Percentiles rank a stretch among this genome's conserved stretches.
Evolutionary conservation across 2,113 vertebrate genomes (phyloP).

Genomic region (Diphyllodes magnificus): DNA sequence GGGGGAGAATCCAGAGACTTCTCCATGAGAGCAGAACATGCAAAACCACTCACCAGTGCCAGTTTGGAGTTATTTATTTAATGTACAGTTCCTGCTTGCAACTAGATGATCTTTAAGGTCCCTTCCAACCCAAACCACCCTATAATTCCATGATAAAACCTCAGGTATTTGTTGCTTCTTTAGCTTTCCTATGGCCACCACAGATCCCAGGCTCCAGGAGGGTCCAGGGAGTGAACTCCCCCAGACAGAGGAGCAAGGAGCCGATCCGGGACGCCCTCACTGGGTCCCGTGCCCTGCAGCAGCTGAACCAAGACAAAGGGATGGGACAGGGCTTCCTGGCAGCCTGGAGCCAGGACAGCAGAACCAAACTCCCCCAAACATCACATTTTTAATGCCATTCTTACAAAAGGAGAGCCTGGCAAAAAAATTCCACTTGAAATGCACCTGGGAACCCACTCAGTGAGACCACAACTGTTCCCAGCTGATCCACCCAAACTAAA

Average conservation of each 20-base stretch:
- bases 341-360: not conserved
- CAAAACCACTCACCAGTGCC: accelerated
- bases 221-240: accelerated
- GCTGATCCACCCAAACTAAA: not conserved
- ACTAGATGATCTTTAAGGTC: not conserved
- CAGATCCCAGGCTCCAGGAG: not conserved
- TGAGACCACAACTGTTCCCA: not conserved
- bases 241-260: not conserved
- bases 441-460: not conserved
- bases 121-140: not conserved
- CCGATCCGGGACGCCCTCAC: not conserved
- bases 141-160: not conserved
- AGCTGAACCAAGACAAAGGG: not conserved
- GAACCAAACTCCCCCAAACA: not conserved
- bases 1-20: not conserved
- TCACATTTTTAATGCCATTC: not conserved
- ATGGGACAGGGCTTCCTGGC: not conserved
- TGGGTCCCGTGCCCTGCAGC: not conserved
- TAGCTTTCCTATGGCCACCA: not conserved
- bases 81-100: not conserved
- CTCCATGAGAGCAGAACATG: not conserved
- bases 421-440: not conserved
- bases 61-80: not conserved
- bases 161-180: not conserved
- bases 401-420: not conserved